These are phyloP conservation scores for Heliconius hewitsoni DNA, from an alignment of 1,140 invertebrate species.

Conservation along the genomic window DNA sequence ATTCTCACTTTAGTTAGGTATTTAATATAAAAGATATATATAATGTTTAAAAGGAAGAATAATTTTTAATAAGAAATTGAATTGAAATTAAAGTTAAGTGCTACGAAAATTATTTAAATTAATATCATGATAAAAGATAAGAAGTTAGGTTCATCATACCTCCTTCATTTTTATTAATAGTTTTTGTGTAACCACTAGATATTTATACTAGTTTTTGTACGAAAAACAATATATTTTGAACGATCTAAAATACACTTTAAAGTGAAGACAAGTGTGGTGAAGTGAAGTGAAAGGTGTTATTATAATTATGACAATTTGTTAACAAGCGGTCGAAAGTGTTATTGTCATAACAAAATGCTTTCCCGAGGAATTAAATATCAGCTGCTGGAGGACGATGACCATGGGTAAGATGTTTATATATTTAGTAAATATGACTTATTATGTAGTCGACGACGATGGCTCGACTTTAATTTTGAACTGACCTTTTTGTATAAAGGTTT, in stretches of 20 bases:
- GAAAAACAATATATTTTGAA: neutral
- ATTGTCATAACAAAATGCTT: constrained; percentile 43
- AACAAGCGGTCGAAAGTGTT: constrained; percentile 37
- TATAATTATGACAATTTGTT: neutral
- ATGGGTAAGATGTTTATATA: constrained; percentile 47
- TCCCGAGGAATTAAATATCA: constrained; percentile 61
- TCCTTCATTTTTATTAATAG: neutral
- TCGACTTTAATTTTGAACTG: no score
- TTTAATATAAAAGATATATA: no score
- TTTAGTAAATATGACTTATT: neutral
- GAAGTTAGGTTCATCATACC: neutral
- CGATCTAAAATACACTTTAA: neutral
- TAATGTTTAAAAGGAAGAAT: no score
- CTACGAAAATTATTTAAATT: no score
- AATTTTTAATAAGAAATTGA: no score
- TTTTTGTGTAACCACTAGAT: neutral
- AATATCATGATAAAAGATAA: no score
- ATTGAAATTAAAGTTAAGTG: no score
- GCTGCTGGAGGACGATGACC: constrained; percentile 57
- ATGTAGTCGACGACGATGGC: no score
- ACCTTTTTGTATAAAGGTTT: no score
- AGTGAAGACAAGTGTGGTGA: constrained; percentile 34
- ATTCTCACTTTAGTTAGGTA: no score
- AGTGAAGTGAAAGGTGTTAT: constrained; percentile 20
- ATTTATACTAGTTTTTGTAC: neutral